phyloP scores from a whole-genome alignment of 2,797 vertebrate species.

The Buceros bicornis region DNA sequence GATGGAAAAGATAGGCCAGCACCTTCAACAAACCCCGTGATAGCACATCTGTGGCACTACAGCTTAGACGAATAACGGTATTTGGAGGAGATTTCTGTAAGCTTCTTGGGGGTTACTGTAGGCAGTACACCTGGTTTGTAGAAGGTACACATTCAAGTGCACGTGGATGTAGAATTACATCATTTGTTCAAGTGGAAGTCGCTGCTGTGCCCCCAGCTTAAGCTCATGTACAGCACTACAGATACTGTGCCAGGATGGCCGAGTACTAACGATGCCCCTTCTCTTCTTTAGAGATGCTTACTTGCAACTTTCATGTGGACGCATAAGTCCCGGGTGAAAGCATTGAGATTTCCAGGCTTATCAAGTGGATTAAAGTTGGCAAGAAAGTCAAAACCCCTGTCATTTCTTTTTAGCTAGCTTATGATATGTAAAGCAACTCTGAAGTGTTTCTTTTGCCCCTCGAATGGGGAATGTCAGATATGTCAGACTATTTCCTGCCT shows the following conservation, averaged over 20 bases:
- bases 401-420: neutral
- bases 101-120: neutral
- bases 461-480: neutral
- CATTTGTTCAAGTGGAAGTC: neutral
- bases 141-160: too few relatives aligned
- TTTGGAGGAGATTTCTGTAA: neutral
- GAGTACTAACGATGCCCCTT: neutral
- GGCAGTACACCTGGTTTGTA: neutral
- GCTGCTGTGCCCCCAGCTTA: neutral
- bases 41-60: neutral
- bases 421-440: neutral
- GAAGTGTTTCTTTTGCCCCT: slow-evolving; percentile 7
- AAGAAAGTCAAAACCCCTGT: neutral
- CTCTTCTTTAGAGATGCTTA: neutral
- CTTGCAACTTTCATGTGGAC: neutral
- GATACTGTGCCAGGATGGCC: neutral
- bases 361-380: neutral
- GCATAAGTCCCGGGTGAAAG: neutral
- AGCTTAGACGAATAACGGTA: neutral
- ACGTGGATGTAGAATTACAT: neutral
- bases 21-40: neutral
- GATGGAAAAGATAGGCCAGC: neutral
- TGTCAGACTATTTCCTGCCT: neutral
- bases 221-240: neutral
- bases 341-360: neutral